phyloP scores from a whole-genome alignment of 2,113 vertebrate species.

The Xyliphius kryptos region DNA sequence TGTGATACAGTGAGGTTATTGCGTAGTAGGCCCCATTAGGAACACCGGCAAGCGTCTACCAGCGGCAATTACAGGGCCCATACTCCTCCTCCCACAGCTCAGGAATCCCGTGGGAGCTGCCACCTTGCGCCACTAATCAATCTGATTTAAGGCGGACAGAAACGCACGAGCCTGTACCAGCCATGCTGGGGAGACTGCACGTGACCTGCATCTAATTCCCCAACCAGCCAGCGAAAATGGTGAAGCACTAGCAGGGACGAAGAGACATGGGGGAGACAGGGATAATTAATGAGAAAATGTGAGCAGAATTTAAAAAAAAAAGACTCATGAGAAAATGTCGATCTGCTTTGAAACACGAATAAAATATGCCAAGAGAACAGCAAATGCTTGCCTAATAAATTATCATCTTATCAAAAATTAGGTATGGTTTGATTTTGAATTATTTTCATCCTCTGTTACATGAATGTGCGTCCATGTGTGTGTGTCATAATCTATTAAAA shows the following conservation, averaged over 20 bases:
- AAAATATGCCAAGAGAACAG: not conserved
- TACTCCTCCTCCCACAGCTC: conserved; percentile 48
- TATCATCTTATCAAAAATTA: not conserved
- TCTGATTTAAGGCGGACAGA: conserved; percentile 68
- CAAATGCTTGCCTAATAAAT: not conserved
- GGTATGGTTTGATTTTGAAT: not conserved
- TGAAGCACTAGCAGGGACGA: conserved; percentile 10
- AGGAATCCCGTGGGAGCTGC: conserved; percentile 59
- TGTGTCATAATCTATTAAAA: too few relatives aligned
- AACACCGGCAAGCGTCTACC: conserved; percentile 55
- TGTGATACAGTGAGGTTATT: conserved; percentile 62
- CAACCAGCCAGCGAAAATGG: conserved; percentile 25
- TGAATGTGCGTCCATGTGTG: too few relatives aligned
- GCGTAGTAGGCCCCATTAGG: conserved; percentile 65
- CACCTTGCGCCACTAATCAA: conserved; percentile 66
- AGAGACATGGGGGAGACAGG: conserved; percentile 7
- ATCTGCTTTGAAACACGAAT: not conserved
- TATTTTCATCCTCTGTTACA: too few relatives aligned
- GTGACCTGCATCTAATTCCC: conserved; percentile 67
- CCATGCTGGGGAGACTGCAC: conserved; percentile 48
- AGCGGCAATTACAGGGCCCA: conserved; percentile 61
- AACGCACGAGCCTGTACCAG: conserved; percentile 59
- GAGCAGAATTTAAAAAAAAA: conserved; percentile 35
- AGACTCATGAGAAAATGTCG: conserved; percentile 8
- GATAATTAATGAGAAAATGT: conserved; percentile 30